Evolutionary conservation across 2,888 invertebrate species (phyloP).

Genomic region (Meteorus cinctellus): DNA sequence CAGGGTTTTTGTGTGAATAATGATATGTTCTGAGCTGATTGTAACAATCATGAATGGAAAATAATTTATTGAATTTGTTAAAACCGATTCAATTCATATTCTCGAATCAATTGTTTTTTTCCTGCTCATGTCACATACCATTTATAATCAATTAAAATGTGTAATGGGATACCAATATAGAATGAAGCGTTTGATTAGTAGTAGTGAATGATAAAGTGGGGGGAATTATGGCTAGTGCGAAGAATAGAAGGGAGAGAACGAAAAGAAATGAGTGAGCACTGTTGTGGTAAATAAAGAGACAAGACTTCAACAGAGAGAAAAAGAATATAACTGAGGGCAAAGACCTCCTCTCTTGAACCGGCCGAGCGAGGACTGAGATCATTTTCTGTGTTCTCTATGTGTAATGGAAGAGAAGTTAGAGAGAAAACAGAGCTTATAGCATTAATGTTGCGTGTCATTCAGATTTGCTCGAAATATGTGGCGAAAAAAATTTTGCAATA

Average conservation of each 20-base stretch:
- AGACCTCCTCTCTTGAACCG: constrained; percentile 42
- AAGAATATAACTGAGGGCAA: constrained; percentile 33
- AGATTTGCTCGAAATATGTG: constrained; percentile 30
- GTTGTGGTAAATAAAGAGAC: not conserved
- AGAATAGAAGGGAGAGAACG: constrained; percentile 1
- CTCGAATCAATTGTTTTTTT: constrained; percentile 51
- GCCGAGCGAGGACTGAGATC: constrained; percentile 40
- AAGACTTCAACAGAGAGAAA: constrained; percentile 23
- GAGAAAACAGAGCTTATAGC: constrained; percentile 44
- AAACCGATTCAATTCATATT: constrained; percentile 31
- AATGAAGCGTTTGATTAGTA: constrained; percentile 10
- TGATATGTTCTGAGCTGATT: constrained; percentile 66
- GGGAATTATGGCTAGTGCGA: constrained; percentile 1
- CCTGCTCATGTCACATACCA: constrained; percentile 31
- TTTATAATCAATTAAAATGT: constrained; percentile 26
- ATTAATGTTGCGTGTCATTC: constrained; percentile 43
- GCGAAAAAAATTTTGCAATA: constrained; percentile 15
- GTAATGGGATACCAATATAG: constrained; percentile 19
- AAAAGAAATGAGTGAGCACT: not conserved
- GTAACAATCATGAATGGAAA: constrained; percentile 44
- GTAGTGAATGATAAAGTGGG: not conserved
- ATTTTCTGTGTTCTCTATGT: constrained; percentile 31
- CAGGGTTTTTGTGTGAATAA: constrained; percentile 61
- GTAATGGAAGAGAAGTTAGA: constrained; percentile 11
- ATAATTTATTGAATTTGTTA: constrained; percentile 26